Evolutionary conservation across 2,888 invertebrate genomes (phyloP).

Genomic region (Pristionchus fissidentatus): DNA sequence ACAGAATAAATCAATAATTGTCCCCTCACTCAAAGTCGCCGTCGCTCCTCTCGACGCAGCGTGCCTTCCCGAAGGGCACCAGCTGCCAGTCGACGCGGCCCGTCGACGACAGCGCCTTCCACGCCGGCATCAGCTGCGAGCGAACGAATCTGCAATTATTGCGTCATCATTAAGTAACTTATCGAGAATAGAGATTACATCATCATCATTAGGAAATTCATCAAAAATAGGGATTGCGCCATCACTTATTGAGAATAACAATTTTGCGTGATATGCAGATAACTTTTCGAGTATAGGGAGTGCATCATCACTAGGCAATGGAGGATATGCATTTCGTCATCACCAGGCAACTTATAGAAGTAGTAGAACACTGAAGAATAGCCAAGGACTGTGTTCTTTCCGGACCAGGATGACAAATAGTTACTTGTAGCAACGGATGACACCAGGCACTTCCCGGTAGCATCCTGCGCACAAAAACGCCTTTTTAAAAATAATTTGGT

Average conservation of each 20-base stretch:
- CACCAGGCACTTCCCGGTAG: not conserved
- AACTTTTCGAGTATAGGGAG: no score
- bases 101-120: conserved; percentile 62
- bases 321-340: no score
- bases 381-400: no score
- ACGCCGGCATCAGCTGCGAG: conserved; percentile 68
- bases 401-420: no score
- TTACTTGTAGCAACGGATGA: no score
- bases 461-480: not conserved
- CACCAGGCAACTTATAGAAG: no score
- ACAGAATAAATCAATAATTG: not conserved
- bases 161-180: not conserved
- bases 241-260: no score
- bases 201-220: not conserved
- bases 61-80: conserved; percentile 74
- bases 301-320: no score
- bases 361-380: no score
- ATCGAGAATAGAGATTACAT: not conserved
- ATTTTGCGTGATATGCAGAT: no score
- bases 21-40: conserved; percentile 60
- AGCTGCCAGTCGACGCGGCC: conserved; percentile 67
- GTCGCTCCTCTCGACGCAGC: conserved; percentile 64
- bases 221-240: no score
- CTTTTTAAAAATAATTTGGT: not conserved
- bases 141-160: conserved; percentile 63